Conservation (phyloP, 2,113 vertebrate genomes). For the Gasterosteus aculeatus region DNA sequence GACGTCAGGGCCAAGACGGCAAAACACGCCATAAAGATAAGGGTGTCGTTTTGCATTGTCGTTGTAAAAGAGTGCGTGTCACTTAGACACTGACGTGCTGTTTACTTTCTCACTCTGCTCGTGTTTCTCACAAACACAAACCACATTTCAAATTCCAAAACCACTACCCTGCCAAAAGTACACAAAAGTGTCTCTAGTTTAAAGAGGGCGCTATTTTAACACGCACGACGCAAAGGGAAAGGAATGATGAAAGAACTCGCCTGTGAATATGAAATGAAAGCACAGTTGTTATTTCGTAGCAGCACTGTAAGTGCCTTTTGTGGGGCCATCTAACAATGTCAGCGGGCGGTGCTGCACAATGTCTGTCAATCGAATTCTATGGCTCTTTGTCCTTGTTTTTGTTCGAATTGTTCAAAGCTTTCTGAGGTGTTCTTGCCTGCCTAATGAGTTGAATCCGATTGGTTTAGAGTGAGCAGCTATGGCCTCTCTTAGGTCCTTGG, state of each 20-base stretch:
- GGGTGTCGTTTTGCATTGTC: conserved; percentile 10
- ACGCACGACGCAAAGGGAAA: conserved; percentile 34
- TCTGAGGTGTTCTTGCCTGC: conserved; percentile 25
- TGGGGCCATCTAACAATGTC: conserved; percentile 47
- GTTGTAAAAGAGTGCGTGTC: conserved; percentile 26
- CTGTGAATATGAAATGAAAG: conserved; percentile 42
- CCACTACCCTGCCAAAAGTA: conserved; percentile 34
- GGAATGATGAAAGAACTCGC: conserved; percentile 49
- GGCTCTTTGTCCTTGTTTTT: conserved; percentile 34
- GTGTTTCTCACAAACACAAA: conserved; percentile 20
- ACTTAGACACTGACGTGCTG: conserved; percentile 17
- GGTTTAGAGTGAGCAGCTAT: conserved; percentile 37
- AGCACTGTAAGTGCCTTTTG: conserved; percentile 39
- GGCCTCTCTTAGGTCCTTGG: conserved; percentile 21
- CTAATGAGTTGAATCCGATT: conserved; percentile 48
- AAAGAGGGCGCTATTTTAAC: conserved; percentile 45
- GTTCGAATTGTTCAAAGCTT: conserved; percentile 46
- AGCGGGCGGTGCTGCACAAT: conserved; percentile 23
- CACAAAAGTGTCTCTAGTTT: conserved; percentile 41
- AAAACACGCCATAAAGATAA: neutral
- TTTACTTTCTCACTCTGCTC: conserved; percentile 33
- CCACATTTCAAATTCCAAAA: conserved; percentile 46
- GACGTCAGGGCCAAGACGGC: neutral
- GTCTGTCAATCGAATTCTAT: conserved; percentile 48
- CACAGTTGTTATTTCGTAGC: conserved; percentile 40